A percentile compares a stretch with the other conserved stretches of the same genome.
Conservation (phyloP, 2,888 invertebrate genomes). For the Noctua janthina region DNA sequence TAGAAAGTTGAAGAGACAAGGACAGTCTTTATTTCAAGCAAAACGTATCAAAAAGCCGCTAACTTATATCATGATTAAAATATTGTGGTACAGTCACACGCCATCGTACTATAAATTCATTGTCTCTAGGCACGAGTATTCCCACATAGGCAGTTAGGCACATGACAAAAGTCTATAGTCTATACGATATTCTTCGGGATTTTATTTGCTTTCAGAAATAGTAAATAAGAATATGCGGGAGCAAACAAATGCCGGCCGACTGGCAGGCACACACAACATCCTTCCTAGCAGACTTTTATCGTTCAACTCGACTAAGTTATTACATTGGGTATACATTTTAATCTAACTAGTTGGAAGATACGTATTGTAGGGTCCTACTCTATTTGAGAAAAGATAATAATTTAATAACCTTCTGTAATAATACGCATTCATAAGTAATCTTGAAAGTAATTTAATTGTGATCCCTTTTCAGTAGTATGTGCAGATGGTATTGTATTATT, state of each 20-base stretch:
- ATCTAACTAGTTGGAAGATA: slow-evolving; percentile 24
- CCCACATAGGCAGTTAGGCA: slow-evolving; percentile 19
- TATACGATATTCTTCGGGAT: slow-evolving; percentile 45
- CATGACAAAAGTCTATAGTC: slow-evolving; percentile 39
- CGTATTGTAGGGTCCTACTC: slow-evolving; percentile 10
- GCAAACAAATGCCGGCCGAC: slow-evolving; percentile 67
- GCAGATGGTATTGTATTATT: slow-evolving; percentile 25
- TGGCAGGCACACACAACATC: slow-evolving; percentile 50
- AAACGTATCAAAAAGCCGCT: not conserved
- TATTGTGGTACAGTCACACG: slow-evolving; percentile 17
- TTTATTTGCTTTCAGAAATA: slow-evolving; percentile 74
- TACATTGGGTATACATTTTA: slow-evolving; percentile 43
- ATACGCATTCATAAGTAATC: slow-evolving; percentile 26
- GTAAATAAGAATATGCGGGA: slow-evolving; percentile 78
- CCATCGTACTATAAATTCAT: slow-evolving; percentile 29
- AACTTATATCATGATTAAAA: slow-evolving; percentile 22
- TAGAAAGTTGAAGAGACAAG: not conserved
- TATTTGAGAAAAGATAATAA: slow-evolving; percentile 14
- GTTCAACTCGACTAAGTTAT: slow-evolving; percentile 51
- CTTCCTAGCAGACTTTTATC: slow-evolving; percentile 31
- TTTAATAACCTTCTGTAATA: slow-evolving; percentile 16
- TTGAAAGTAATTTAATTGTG: slow-evolving; percentile 15
- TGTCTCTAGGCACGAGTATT: slow-evolving; percentile 30
- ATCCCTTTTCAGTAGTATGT: slow-evolving; percentile 14
- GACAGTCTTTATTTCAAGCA: slow-evolving; percentile 8